phyloP scores from a whole-genome alignment of 2,888 invertebrate species.

The Enchytraeus crypticus region DNA sequence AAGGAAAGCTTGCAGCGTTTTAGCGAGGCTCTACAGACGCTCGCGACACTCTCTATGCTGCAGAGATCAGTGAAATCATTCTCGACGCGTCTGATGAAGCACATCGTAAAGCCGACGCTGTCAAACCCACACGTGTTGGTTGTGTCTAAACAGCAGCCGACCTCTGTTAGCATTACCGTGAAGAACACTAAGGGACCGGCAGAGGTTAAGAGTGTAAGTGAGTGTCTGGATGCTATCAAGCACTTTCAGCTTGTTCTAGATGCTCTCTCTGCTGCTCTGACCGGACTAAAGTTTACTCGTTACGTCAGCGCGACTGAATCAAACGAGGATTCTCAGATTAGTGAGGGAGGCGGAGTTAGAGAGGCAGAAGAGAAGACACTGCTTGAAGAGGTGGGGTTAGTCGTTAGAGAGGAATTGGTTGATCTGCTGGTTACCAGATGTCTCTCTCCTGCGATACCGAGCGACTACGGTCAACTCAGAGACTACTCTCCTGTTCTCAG shows the following conservation, averaged over 20 bases:
- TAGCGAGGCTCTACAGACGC: conserved; percentile 31
- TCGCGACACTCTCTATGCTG: conserved; percentile 41
- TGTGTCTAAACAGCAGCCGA: not conserved
- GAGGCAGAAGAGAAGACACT: conserved; percentile 39
- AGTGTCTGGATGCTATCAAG: not conserved
- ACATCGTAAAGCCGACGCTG: conserved; percentile 55
- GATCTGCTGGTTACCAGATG: conserved; percentile 64
- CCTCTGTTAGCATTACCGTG: not conserved
- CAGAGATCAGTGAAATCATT: conserved; percentile 55
- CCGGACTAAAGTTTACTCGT: not conserved
- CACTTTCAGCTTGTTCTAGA: not conserved
- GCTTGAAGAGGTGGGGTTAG: conserved; percentile 11
- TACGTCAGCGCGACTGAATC: not conserved
- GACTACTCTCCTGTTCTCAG: conserved; percentile 59
- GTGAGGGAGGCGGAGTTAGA: conserved; percentile 38
- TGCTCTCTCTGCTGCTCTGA: not conserved
- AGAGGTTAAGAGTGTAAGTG: not conserved
- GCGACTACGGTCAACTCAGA: conserved; percentile 62
- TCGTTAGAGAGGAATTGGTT: conserved; percentile 50
- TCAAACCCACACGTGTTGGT: conserved; percentile 46
- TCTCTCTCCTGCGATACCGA: conserved; percentile 67
- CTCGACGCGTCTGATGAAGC: conserved; percentile 55
- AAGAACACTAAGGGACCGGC: no score
- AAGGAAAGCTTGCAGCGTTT: conserved; percentile 15
- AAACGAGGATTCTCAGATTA: conserved; percentile 30